Percentiles rank a stretch among this genome's conserved stretches.
Evolutionary conservation across 2,797 vertebrate genomes (phyloP).

Genomic region (Alca torda): DNA sequence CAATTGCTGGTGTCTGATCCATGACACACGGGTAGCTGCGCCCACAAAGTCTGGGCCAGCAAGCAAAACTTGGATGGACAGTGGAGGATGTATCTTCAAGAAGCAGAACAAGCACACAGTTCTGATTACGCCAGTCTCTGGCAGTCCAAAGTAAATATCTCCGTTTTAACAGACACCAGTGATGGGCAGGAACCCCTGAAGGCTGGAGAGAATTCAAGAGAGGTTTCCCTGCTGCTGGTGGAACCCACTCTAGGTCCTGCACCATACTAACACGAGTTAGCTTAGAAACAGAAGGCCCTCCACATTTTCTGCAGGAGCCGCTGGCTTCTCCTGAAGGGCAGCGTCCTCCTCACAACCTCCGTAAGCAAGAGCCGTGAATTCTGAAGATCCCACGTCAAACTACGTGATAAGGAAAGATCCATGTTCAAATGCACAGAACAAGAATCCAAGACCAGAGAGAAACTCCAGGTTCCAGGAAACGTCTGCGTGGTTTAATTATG

Average conservation of each 20-base stretch:
- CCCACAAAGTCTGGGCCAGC: not conserved
- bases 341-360: fast-evolving
- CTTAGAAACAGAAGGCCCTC: not conserved
- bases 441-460: not conserved
- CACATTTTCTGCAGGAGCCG: not conserved
- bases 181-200: not conserved
- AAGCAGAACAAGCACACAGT: not conserved
- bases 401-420: not conserved
- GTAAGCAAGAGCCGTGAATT: not conserved
- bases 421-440: not conserved
- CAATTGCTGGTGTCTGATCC: too few species aligned
- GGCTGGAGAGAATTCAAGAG: not conserved
- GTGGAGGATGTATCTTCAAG: too few species aligned
- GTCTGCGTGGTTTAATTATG: not conserved
- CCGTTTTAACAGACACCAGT: not conserved
- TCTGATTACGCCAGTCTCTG: too few species aligned
- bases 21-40: not conserved
- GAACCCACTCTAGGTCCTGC: not conserved
- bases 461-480: not conserved
- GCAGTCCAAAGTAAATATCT: too few species aligned
- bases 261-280: not conserved
- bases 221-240: not conserved
- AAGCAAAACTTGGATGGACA: not conserved
- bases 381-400: not conserved
- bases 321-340: not conserved